A percentile compares a stretch with the other conserved stretches of the same genome.
Evolutionary conservation across 2,797 vertebrate species (phyloP).

Genomic region (Simalia tracyae): DNA sequence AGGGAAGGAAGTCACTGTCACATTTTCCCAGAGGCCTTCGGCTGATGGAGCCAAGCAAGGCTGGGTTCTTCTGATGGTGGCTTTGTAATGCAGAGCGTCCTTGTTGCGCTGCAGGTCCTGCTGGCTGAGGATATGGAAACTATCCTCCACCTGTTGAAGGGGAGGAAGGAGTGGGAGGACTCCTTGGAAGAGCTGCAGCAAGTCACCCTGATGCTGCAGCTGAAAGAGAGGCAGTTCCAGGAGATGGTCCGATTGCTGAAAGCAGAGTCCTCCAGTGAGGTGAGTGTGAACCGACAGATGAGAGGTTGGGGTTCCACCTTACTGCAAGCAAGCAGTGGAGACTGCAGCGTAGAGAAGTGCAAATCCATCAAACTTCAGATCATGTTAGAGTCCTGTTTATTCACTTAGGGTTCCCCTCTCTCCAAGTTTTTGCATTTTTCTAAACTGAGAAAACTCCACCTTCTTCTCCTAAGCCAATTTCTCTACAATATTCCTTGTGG

Average conservation of each 20-base stretch:
- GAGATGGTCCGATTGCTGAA: constrained; percentile 41
- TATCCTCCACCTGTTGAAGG: constrained; percentile 37
- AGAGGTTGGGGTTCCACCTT: too few species aligned
- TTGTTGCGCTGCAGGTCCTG: constrained; percentile 22
- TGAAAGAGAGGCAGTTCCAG: constrained; percentile 52
- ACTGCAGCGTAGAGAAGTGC: too few species aligned
- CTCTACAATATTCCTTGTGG: too few species aligned
- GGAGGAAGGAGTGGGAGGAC: background rate
- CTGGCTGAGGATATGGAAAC: background rate
- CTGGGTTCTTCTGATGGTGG: background rate
- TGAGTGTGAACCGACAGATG: constrained; percentile 1
- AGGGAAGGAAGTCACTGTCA: background rate
- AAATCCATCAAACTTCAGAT: too few species aligned
- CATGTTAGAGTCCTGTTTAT: too few species aligned
- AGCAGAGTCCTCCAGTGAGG: constrained; percentile 43
- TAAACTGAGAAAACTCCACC: too few species aligned
- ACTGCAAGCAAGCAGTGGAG: too few species aligned
- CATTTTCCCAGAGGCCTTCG: too few species aligned
- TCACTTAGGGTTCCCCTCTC: too few species aligned
- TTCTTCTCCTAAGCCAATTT: too few species aligned
- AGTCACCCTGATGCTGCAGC: constrained; percentile 26
- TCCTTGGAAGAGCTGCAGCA: constrained; percentile 49
- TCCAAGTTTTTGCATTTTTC: too few species aligned
- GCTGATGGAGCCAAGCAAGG: background rate
- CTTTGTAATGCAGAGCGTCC: background rate